Evolutionary conservation across 2,113 vertebrate species (phyloP), one percentile per base, ranked within the genome.

Genomic region (Hepsetus odoe): DNA sequence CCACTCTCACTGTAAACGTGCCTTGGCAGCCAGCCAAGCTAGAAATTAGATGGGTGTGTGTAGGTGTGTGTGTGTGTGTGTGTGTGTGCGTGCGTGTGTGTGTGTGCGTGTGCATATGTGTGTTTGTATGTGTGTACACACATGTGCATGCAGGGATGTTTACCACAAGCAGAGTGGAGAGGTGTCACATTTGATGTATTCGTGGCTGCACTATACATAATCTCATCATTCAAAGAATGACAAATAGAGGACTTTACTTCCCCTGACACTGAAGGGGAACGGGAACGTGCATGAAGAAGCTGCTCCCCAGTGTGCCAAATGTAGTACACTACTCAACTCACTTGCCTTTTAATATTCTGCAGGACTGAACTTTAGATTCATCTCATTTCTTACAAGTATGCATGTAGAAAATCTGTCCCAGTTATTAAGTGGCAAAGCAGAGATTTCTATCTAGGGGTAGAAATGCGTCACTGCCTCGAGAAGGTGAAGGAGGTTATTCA

Each of bases 141-240:
- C 18, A 59, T 22, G n/a, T 5, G 22, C 10, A 33, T 42, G n/a
- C 35, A 44, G 22, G 53, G 62, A 33, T 55, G 61, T 65, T 55
- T 55, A 55, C 51, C 51, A 24, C 61, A 59, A 85, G 74, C 12
- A 79, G 56, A 78, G 80, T 74, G 32, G 68, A 33, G 56, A 49
- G 42, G 24, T 22, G 24, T 82, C 58, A 53, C 38, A 69, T 73
- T 49, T 62, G 33, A 56, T 61, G 74, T 70, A 79, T 38, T 64
- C 56, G 28, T 66, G 80, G 64, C 74, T 69, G 55, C 32, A 53
- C 32, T 59, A 20, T 69, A 51, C 61, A 51, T 61, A 51, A 79
- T 67, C 74, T 83, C 74, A 74, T 85, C 69, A 81, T 38, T 67
- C 76, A 75, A 65, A 82, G 80, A 82, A 85, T 77, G 85, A 82